phyloP scores from a whole-genome alignment of 2,888 invertebrate genomes.

The Scelioninae gen. 2 region DNA sequence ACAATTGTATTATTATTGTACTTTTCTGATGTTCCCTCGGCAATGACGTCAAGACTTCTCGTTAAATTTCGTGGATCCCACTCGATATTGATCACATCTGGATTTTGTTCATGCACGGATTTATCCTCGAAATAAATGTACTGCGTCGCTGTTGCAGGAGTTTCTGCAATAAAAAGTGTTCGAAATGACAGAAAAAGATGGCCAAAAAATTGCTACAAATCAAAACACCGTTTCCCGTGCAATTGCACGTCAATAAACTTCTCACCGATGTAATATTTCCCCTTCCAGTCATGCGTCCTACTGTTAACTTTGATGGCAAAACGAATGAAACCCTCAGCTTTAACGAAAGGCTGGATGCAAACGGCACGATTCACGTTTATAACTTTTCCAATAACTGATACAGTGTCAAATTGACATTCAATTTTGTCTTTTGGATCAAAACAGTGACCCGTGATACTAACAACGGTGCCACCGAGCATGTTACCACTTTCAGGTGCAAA shows the following conservation, averaged over 20 bases:
- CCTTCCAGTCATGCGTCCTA: constrained; percentile 91
- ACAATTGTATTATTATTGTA: constrained; percentile 49
- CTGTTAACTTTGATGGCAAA: constrained; percentile 88
- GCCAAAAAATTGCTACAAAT: too few relatives aligned
- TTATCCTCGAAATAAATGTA: constrained; percentile 88
- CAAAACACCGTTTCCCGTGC: too few relatives aligned
- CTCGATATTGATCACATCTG: constrained; percentile 84
- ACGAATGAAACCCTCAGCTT: constrained; percentile 91
- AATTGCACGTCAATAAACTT: too few relatives aligned
- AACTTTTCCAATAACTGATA: constrained; percentile 85
- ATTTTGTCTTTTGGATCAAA: constrained; percentile 86
- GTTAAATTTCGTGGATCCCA: constrained; percentile 93
- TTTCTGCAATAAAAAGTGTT: constrained; percentile 80
- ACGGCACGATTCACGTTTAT: constrained; percentile 89
- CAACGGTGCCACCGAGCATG: constrained; percentile 97
- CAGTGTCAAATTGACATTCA: constrained; percentile 89
- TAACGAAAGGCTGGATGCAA: constrained; percentile 91
- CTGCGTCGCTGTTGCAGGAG: constrained; percentile 90
- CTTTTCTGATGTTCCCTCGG: constrained; percentile 39
- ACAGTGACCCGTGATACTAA: constrained; percentile 97
- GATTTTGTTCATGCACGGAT: constrained; percentile 81
- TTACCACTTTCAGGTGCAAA: constrained; percentile 97
- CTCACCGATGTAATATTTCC: constrained; percentile 93
- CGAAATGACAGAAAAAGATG: too few relatives aligned
- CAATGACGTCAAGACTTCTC: constrained; percentile 81